Evolutionary conservation across 2,888 invertebrate species (phyloP).

Genomic region (Dioctria linearis): DNA sequence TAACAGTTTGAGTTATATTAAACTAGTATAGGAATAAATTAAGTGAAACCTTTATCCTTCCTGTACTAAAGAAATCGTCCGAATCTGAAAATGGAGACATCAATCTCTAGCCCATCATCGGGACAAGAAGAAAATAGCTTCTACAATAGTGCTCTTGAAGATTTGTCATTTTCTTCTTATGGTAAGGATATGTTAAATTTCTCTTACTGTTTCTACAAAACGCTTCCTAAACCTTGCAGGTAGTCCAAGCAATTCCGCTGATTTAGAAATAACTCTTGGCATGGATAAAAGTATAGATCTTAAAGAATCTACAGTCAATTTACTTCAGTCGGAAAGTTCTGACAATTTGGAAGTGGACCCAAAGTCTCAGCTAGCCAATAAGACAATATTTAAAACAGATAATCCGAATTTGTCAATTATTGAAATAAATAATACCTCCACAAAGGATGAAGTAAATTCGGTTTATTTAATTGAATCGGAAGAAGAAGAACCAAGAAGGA

Average conservation of each 20-base stretch:
- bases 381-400: constrained; percentile 70
- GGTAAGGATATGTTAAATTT: constrained; percentile 63
- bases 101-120: constrained; percentile 48
- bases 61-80: constrained; percentile 20
- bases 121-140: constrained; percentile 61
- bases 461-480: constrained; percentile 67
- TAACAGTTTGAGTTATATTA: not conserved
- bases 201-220: not conserved
- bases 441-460: constrained; percentile 64
- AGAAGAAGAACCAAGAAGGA: constrained; percentile 61
- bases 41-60: not conserved
- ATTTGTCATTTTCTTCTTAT: constrained; percentile 64
- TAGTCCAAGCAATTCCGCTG: constrained; percentile 62
- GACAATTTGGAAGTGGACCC: constrained; percentile 69
- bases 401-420: constrained; percentile 71
- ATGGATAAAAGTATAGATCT: constrained; percentile 27
- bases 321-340: constrained; percentile 63
- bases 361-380: constrained; percentile 70
- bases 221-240: not conserved
- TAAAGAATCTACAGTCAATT: constrained; percentile 62
- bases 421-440: constrained; percentile 69
- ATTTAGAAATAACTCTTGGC: constrained; percentile 53
- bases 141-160: constrained; percentile 68
- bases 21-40: not conserved
- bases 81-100: constrained; percentile 30